These are phyloP conservation scores for Drosophila parabipectinata DNA, from an alignment of 1,140 invertebrate species.

Conservation along the genomic window DNA sequence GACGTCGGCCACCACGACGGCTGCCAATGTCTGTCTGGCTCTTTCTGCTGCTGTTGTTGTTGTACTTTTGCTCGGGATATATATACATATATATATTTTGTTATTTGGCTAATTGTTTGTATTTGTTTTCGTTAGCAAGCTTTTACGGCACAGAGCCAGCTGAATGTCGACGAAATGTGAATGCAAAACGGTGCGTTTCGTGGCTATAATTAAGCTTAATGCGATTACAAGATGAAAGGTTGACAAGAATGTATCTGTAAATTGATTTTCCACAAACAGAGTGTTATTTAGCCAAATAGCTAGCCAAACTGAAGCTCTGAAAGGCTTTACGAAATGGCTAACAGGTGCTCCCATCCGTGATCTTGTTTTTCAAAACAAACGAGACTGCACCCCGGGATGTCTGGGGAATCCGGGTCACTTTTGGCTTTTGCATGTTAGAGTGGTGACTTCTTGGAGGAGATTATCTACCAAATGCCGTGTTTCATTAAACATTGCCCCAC, in stretches of 20 bases:
- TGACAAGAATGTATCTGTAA: neutral
- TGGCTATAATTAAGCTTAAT: conserved; percentile 7
- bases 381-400: conserved; percentile 6
- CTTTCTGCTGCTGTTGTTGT: conserved; percentile 20
- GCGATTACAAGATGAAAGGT: conserved; percentile 6
- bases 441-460: conserved; percentile 15
- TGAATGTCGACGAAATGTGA: conserved; percentile 19
- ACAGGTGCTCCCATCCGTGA: conserved; percentile 34
- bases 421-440: conserved; percentile 9
- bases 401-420: conserved; percentile 3
- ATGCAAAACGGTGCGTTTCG: conserved; percentile 25
- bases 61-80: conserved; percentile 20
- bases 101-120: conserved; percentile 65
- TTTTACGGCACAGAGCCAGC: conserved; percentile 23
- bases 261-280: neutral
- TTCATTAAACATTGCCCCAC: conserved; percentile 39
- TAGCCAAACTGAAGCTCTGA: neutral
- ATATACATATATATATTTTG: conserved; percentile 29
- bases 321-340: conserved; percentile 22
- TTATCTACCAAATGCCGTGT: conserved; percentile 1
- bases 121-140: conserved; percentile 55
- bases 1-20: conserved; percentile 40
- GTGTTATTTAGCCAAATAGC: too few species aligned
- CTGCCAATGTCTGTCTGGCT: conserved; percentile 74
- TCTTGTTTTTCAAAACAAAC: conserved; percentile 17